Conservation (phyloP, 2,797 vertebrate species). For the Tarsius wallacei region DNA sequence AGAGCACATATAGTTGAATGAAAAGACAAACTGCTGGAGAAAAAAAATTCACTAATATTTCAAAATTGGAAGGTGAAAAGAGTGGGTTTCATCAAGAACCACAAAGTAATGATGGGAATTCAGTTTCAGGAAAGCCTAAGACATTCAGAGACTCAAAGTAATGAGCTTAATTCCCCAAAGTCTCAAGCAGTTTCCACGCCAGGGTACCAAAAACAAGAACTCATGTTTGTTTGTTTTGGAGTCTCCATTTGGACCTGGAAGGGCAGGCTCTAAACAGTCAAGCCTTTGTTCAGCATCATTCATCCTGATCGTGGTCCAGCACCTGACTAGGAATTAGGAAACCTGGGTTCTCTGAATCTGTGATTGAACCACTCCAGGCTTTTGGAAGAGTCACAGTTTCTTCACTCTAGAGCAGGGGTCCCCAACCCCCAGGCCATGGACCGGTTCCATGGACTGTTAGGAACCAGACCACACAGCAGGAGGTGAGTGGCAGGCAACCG, state of each 20-base stretch:
- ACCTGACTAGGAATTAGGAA: conserved; percentile 71
- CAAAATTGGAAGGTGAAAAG: conserved; percentile 62
- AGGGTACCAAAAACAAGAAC: conserved; percentile 85
- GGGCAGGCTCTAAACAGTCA: conserved; percentile 80
- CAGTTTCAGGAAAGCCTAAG: conserved; percentile 68
- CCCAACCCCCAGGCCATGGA: too few species aligned
- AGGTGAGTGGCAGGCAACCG: too few species aligned
- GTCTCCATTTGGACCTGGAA: conserved; percentile 78
- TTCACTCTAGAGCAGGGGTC: background rate
- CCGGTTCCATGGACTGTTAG: too few species aligned
- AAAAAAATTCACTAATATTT: conserved; percentile 54
- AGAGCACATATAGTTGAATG: background rate
- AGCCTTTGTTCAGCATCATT: conserved; percentile 67
- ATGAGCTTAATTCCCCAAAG: conserved; percentile 82
- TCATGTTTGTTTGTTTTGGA: conserved; percentile 85
- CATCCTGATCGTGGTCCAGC: conserved; percentile 35
- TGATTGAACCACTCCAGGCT: background rate
- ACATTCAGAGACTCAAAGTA: conserved; percentile 76
- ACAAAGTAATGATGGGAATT: conserved; percentile 78
- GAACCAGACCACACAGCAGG: too few species aligned
- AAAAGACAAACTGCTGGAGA: conserved; percentile 43
- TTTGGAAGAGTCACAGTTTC: conserved; percentile 56
- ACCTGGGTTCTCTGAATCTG: conserved; percentile 65
- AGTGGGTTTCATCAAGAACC: conserved; percentile 57
- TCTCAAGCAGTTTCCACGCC: conserved; percentile 81